phyloP scores from a whole-genome alignment of 1,140 invertebrate genomes.

The Mya arenaria region DNA sequence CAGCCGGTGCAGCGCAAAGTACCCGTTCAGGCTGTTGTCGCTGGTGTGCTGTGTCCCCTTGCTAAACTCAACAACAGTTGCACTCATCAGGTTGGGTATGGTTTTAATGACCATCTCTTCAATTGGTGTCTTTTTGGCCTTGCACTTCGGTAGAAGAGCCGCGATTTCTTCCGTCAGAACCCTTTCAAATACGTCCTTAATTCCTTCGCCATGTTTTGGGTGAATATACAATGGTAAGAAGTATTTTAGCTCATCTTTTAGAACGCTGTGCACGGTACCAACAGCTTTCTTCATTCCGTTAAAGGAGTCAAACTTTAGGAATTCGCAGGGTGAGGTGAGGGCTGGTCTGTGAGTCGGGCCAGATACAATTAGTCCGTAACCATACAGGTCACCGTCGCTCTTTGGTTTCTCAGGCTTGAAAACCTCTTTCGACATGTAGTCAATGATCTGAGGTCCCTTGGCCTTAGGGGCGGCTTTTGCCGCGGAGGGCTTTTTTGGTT shows the following conservation, averaged over 20 bases:
- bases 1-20: constrained; percentile 73
- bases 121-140: constrained; percentile 66
- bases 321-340: constrained; percentile 73
- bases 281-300: constrained; percentile 69
- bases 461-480: constrained; percentile 29
- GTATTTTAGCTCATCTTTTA: constrained; percentile 71
- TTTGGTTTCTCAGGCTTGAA: constrained; percentile 63
- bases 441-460: constrained; percentile 61
- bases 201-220: constrained; percentile 64
- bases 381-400: constrained; percentile 65
- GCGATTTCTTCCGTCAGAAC: constrained; percentile 62
- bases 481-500: constrained; percentile 30
- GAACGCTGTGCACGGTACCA: constrained; percentile 69
- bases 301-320: constrained; percentile 65
- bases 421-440: constrained; percentile 72
- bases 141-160: constrained; percentile 65
- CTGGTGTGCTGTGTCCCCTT: constrained; percentile 75
- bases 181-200: constrained; percentile 67
- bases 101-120: constrained; percentile 70
- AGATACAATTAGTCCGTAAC: constrained; percentile 72
- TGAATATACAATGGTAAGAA: constrained; percentile 74
- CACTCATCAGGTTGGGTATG: constrained; percentile 74
- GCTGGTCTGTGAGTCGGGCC: constrained; percentile 67
- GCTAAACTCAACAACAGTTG: constrained; percentile 73
- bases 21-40: constrained; percentile 72